phyloP scores from a whole-genome alignment of 2,888 invertebrate genomes.

The Hydropsyche betteni region DNA sequence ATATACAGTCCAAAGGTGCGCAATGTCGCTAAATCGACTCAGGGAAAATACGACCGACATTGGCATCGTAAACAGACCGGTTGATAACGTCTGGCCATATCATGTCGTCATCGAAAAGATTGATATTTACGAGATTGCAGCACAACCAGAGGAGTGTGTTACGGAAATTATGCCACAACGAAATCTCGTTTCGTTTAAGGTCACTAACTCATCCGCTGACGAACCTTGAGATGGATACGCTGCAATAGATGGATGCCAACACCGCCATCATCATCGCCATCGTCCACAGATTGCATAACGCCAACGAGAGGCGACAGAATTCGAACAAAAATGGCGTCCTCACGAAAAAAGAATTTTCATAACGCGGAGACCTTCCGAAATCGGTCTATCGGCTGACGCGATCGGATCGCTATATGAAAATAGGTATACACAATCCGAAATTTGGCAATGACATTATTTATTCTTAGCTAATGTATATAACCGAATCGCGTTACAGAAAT shows the following conservation, averaged over 20 bases:
- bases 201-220: slow-evolving; percentile 32
- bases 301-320: too few relatives aligned
- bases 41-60: too few relatives aligned
- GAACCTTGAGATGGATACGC: slow-evolving; percentile 18
- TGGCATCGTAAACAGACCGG: background rate
- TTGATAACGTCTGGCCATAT: slow-evolving; percentile 10
- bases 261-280: background rate
- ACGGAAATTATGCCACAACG: slow-evolving; percentile 30
- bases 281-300: too few relatives aligned
- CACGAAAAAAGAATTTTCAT: too few relatives aligned
- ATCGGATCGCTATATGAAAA: too few relatives aligned
- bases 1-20: too few relatives aligned
- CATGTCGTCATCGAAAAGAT: slow-evolving; percentile 18
- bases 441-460: slow-evolving; percentile 40
- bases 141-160: slow-evolving; percentile 6
- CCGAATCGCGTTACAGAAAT: slow-evolving; percentile 53
- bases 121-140: slow-evolving; percentile 31
- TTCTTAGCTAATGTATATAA: slow-evolving; percentile 51
- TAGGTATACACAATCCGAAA: slow-evolving; percentile 19
- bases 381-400: slow-evolving; percentile 4
- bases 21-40: too few relatives aligned
- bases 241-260: slow-evolving; percentile 11
- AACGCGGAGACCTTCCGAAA: slow-evolving; percentile 9
- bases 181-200: slow-evolving; percentile 28
- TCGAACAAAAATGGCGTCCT: too few relatives aligned